Evolutionary conservation across 2,797 vertebrate genomes (phyloP).

Genomic region (Sebastes steindachneri): DNA sequence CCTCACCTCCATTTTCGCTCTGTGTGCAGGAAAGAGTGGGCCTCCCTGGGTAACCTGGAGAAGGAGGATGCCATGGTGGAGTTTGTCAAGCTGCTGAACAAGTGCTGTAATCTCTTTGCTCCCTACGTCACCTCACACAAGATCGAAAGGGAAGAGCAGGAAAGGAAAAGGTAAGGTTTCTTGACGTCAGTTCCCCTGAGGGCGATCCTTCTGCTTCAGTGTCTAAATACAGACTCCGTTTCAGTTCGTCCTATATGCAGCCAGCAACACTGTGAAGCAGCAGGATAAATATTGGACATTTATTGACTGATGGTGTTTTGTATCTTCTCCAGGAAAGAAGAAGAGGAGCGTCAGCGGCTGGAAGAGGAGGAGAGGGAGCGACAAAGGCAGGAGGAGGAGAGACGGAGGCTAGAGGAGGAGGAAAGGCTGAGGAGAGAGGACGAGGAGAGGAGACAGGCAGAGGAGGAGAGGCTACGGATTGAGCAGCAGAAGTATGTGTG

Average conservation of each 20-base stretch:
- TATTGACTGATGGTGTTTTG: not conserved
- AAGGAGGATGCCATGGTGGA: constrained; percentile 97
- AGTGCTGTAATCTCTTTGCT: constrained; percentile 95
- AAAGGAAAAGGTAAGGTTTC: constrained; percentile 90
- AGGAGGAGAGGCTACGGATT: constrained; percentile 93
- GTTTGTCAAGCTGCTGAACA: constrained; percentile 93
- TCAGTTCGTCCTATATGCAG: constrained; percentile 1
- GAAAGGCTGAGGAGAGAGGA: constrained; percentile 91
- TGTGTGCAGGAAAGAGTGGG: constrained; percentile 94
- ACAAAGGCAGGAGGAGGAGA: constrained; percentile 90
- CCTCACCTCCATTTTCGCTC: not conserved
- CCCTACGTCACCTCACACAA: constrained; percentile 95
- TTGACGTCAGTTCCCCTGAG: not conserved
- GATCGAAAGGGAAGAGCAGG: constrained; percentile 97
- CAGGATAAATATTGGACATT: not conserved
- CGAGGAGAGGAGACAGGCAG: constrained; percentile 89
- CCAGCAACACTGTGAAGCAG: not conserved
- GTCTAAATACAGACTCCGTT: constrained; percentile 4
- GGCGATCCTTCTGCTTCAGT: not conserved
- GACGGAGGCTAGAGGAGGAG: constrained; percentile 88
- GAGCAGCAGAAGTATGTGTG: constrained; percentile 94
- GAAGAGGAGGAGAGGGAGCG: constrained; percentile 92
- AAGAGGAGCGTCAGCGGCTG: constrained; percentile 89
- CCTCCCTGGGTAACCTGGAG: constrained; percentile 91
- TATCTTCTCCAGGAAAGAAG: constrained; percentile 83